These are phyloP conservation scores for Apoda limacodes DNA, from an alignment of 2,888 invertebrate genomes.

Conservation along the genomic window DNA sequence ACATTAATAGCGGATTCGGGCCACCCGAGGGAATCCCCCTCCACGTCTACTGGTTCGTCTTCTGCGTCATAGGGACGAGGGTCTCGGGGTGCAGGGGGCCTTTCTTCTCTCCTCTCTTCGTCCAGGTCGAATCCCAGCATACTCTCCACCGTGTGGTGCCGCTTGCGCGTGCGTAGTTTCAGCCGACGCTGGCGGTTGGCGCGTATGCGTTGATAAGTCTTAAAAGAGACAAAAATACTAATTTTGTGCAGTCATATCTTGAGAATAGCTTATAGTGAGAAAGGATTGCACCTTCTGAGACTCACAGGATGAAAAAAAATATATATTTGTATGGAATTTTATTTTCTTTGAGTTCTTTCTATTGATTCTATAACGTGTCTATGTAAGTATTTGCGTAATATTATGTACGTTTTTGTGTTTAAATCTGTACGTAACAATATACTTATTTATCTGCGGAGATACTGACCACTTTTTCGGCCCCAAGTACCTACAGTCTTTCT, in stretches of 20 bases:
- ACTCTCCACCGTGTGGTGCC: conserved; percentile 66
- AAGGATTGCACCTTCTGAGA: no score
- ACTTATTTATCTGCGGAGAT: no score
- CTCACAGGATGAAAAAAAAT: no score
- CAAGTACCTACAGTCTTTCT: no score
- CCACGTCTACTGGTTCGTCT: conserved; percentile 63
- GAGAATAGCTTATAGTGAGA: no score
- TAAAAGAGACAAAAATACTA: no score
- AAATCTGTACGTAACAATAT: no score
- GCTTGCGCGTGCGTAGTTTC: conserved; percentile 62
- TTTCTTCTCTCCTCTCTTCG: conserved; percentile 54
- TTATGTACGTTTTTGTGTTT: background rate
- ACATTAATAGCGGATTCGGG: conserved; percentile 54
- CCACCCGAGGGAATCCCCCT: conserved; percentile 64
- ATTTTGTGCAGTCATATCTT: no score
- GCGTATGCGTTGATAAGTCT: conserved; percentile 64
- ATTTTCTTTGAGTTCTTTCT: no score
- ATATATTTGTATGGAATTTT: no score
- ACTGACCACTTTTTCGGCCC: no score
- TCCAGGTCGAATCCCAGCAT: conserved; percentile 64
- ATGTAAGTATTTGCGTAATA: background rate
- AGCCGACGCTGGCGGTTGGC: conserved; percentile 63
- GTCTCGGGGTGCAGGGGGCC: conserved; percentile 42
- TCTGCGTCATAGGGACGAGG: conserved; percentile 52
- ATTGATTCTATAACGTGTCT: no score